Conservation (phyloP, 2,113 vertebrate species). For the Peromyscus polionotus region DNA sequence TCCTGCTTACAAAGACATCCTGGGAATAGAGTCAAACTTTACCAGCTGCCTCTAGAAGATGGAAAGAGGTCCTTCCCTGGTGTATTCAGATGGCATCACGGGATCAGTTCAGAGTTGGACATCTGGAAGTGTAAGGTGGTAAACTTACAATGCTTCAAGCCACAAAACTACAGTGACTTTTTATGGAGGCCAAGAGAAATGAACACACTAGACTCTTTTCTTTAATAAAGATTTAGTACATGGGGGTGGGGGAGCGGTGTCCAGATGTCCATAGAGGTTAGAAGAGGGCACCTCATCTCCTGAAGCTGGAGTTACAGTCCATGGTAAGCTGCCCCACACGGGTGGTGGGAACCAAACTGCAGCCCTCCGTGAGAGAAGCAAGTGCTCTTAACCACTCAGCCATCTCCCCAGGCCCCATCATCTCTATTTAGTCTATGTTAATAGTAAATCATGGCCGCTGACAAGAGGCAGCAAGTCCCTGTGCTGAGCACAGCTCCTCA, state of each 20-base stretch:
- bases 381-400: neutral
- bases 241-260: neutral
- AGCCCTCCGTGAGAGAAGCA: neutral
- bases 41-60: neutral
- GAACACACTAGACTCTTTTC: neutral
- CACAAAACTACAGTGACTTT: neutral
- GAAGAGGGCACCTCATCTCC: neutral
- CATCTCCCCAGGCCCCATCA: neutral
- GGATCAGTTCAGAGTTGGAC: neutral
- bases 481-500: neutral
- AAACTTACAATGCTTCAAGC: neutral
- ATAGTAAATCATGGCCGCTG: no score
- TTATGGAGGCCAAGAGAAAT: neutral
- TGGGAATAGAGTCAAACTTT: neutral
- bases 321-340: neutral
- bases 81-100: fast-evolving
- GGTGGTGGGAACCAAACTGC: neutral
- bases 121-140: neutral
- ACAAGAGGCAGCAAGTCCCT: neutral
- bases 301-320: neutral
- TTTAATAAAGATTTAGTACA: neutral
- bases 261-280: neutral
- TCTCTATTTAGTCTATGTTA: neutral
- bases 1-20: neutral
- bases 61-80: neutral